A percentile compares a stretch with the other conserved stretches of the same genome.
Conservation (phyloP, 1,140 invertebrate genomes). For the Dryas iulia region DNA sequence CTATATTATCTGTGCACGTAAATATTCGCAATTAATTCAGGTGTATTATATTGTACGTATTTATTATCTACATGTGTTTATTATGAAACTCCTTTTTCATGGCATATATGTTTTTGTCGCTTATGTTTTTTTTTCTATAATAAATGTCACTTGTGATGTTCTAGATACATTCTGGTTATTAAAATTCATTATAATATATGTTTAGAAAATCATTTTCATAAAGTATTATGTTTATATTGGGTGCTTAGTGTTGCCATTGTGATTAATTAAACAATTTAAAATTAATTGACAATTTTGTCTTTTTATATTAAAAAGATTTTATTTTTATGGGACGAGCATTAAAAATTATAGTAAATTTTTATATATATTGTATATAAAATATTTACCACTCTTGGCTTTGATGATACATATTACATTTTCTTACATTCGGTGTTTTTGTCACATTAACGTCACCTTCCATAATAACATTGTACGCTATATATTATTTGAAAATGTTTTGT, state of each 20-base stretch:
- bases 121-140: background rate
- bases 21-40: background rate
- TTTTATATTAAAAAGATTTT: too few species aligned
- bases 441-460: background rate
- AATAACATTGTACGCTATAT: background rate
- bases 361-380: background rate
- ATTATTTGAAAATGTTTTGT: background rate
- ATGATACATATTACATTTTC: background rate
- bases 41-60: background rate
- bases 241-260: background rate
- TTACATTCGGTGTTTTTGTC: background rate
- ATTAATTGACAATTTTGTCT: too few species aligned
- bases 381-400: background rate
- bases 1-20: background rate
- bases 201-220: background rate
- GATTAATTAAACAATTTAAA: too few species aligned
- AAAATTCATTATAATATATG: background rate
- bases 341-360: too few species aligned
- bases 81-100: background rate
- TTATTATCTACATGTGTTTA: background rate
- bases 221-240: too few species aligned
- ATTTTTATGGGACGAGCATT: too few species aligned
- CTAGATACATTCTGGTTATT: background rate
- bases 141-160: background rate
- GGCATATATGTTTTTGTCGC: background rate